Percentiles rank a stretch among this genome's conserved stretches.
phyloP scores from a whole-genome alignment of 1,140 invertebrate species.

The Cydia pomonella region DNA sequence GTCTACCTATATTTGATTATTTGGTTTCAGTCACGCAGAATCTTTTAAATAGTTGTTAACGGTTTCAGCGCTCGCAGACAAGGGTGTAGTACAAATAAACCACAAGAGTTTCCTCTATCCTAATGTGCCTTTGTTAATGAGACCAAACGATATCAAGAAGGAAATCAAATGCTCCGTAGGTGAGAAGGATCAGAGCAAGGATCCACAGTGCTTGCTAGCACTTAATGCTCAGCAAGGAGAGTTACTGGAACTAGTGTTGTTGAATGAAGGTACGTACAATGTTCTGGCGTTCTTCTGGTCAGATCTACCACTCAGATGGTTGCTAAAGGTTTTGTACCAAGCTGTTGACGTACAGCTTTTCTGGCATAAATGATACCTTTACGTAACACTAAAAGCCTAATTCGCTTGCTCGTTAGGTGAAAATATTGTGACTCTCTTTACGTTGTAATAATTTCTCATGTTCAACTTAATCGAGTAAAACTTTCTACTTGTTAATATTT shows the following conservation, averaged over 20 bases:
- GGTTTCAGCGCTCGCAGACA: constrained; percentile 56
- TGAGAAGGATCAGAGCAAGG: constrained; percentile 54
- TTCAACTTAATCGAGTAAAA: background rate
- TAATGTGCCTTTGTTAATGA: constrained; percentile 62
- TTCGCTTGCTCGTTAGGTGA: background rate
- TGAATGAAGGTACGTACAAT: constrained; percentile 71
- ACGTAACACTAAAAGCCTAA: background rate
- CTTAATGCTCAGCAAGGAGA: constrained; percentile 60
- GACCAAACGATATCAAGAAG: constrained; percentile 53
- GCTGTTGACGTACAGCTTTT: too few species aligned
- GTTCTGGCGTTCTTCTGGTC: too few species aligned
- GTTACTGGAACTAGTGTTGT: constrained; percentile 65
- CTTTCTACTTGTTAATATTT: constrained; percentile 1
- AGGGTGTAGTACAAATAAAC: constrained; percentile 72
- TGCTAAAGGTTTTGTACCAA: too few species aligned
- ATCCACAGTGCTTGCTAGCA: constrained; percentile 69
- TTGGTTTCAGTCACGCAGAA: background rate
- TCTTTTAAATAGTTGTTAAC: background rate
- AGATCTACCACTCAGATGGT: too few species aligned
- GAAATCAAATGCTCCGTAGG: constrained; percentile 66
- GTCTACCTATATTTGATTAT: background rate
- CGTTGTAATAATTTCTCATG: background rate
- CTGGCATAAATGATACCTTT: background rate
- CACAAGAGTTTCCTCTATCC: constrained; percentile 75
- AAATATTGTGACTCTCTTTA: background rate